These are phyloP conservation scores for Myiothlypis coronata DNA, from an alignment of 2,797 vertebrate genomes.

Conservation along the genomic window DNA sequence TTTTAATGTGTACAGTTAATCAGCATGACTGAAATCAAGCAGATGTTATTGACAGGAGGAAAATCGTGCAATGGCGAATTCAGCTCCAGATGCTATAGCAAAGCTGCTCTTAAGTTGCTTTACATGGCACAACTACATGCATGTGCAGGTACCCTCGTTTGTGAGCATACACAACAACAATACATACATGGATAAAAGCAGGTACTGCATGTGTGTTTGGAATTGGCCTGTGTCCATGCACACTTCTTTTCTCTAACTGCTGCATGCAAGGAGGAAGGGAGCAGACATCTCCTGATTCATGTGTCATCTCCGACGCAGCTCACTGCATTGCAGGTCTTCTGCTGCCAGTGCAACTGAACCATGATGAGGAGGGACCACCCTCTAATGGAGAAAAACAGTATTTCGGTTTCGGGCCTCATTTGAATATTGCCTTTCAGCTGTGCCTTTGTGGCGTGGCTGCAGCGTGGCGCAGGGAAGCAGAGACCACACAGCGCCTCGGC, in stretches of 20 bases:
- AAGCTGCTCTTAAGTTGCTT: background rate
- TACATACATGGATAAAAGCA: background rate
- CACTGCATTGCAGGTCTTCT: constrained; percentile 29
- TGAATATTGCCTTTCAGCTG: constrained; percentile 23
- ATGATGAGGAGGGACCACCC: constrained; percentile 48
- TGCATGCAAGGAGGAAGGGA: background rate
- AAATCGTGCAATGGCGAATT: background rate
- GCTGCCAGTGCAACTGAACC: constrained; percentile 46
- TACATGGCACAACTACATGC: background rate
- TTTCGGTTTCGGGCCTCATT: background rate
- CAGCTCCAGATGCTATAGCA: background rate
- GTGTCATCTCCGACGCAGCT: background rate
- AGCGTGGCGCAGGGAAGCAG: background rate
- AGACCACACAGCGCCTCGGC: constrained; percentile 20
- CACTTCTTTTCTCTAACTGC: background rate
- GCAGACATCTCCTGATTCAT: background rate
- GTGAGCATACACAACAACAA: no score
- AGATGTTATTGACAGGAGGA: background rate
- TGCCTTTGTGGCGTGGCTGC: constrained; percentile 12
- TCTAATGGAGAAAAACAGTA: constrained; percentile 45
- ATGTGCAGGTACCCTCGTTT: rapidly evolving
- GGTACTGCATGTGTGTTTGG: background rate
- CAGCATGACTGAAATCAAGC: background rate
- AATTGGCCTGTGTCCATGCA: background rate
- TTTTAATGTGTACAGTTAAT: background rate